These are phyloP conservation scores for Folsomia manolachei DNA, from an alignment of 2,888 invertebrate genomes.

Conservation along the genomic window DNA sequence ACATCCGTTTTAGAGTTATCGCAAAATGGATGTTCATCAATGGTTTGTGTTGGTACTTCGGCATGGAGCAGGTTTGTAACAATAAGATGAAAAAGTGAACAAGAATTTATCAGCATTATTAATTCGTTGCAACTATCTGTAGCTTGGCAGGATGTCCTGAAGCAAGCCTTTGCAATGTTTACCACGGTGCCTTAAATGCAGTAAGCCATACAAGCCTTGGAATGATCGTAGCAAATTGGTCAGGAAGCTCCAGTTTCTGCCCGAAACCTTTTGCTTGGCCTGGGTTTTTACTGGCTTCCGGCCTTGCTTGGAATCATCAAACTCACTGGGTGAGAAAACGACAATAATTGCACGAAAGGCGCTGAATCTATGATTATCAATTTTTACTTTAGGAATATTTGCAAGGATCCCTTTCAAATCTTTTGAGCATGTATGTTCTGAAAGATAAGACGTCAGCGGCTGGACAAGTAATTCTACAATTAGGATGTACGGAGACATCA, in stretches of 20 bases:
- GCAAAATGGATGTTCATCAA: conserved; percentile 57
- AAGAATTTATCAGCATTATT: background rate
- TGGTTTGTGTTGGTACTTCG: conserved; percentile 62
- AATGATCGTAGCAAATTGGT: conserved; percentile 62
- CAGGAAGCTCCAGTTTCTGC: conserved; percentile 61
- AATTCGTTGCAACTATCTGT: conserved; percentile 32
- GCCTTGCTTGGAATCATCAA: conserved; percentile 61
- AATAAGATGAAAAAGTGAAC: no score
- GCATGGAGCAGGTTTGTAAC: conserved; percentile 59
- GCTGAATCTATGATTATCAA: no score
- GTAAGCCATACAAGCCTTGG: conserved; percentile 58
- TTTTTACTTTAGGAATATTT: conserved; percentile 56
- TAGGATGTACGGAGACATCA: conserved; percentile 61
- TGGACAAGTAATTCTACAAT: conserved; percentile 60
- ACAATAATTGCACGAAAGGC: no score
- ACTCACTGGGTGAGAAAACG: conserved; percentile 57
- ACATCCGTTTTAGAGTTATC: conserved; percentile 58
- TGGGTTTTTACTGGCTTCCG: conserved; percentile 60
- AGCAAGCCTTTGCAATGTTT: conserved; percentile 61
- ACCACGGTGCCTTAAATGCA: conserved; percentile 59
- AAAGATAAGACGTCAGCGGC: conserved; percentile 56
- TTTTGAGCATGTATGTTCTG: conserved; percentile 60
- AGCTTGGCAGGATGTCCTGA: conserved; percentile 63
- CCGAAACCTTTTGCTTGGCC: conserved; percentile 62
- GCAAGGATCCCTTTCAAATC: conserved; percentile 57